Evolutionary conservation across 2,113 vertebrate genomes (phyloP).

Genomic region (Melanerpes aurifrons): DNA sequence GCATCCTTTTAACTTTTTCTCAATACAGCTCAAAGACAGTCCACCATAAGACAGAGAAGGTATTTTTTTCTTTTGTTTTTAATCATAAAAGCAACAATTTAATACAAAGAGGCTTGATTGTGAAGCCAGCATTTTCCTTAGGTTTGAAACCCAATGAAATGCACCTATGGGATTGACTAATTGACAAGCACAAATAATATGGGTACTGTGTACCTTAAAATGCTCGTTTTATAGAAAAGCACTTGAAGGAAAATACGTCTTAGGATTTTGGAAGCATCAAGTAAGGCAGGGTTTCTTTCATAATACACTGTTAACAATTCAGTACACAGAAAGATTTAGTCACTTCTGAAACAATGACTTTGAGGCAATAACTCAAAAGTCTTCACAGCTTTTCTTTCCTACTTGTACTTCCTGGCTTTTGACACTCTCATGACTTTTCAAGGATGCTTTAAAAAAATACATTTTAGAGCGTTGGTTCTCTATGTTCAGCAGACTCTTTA

Average conservation of each 20-base stretch:
- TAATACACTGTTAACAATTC: background rate
- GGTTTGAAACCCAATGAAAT: background rate
- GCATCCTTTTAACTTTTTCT: conserved; percentile 10
- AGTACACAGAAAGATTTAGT: background rate
- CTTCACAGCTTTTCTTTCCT: background rate
- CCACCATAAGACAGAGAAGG: background rate
- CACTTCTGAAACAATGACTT: background rate
- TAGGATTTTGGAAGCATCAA: background rate
- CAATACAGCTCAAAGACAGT: background rate
- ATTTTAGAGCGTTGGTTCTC: background rate
- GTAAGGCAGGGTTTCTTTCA: background rate
- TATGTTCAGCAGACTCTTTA: background rate
- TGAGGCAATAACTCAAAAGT: background rate
- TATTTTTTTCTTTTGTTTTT: background rate
- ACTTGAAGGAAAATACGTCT: background rate
- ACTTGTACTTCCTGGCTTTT: background rate
- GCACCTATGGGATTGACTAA: background rate
- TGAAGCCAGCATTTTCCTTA: background rate
- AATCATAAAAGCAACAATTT: background rate
- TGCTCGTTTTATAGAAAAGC: background rate
- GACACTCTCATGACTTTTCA: background rate
- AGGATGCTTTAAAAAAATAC: background rate
- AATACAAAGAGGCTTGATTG: background rate
- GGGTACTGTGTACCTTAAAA: background rate
- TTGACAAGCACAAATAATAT: background rate